Base-by-base conservation (phyloP, 2,113 vertebrate species). In the Pycnonotus jocosus region DNA sequence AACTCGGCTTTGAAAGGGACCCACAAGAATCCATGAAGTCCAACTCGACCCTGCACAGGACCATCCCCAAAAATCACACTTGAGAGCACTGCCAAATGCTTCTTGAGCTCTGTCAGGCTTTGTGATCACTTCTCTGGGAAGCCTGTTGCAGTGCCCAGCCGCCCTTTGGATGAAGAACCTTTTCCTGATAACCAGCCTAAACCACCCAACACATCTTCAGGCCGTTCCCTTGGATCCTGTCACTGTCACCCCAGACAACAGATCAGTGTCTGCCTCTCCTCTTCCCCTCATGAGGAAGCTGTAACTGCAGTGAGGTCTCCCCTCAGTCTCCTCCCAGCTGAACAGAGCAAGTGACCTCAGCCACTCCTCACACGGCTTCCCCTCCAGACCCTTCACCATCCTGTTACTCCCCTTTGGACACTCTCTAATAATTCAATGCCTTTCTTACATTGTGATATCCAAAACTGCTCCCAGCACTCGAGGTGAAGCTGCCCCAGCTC, bases 371-470 rank as follows among this genome's bases (percentile, higher is more conserved):
- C 2, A 20, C 2, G 3, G 54, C 15, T 50, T 81, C 4, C 3
- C 3, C 2, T 81, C 28, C 23, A 22, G 62, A 28, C 18, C 35
- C 23, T 50, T 58, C 54, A 42, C 30, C 24, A 30, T 6, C 24
- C 19, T 1, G 0, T 5, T 3, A n/a, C 19, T 17, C 1, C 11
- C 9, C 15, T 69, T 69, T 60, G 23, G 42, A 6, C 19, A 23
- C 9, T 56, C 7, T 48, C n/a, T n/a, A 48, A 14, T 48, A 48
- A 13, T 48, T 48, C 23, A 48, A 48, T 48, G 47, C 23, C 12
- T 48, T 48, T 24, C 23, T 48, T 48, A 48, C 47, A 14, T 7
- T 25, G 47, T 48, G 47, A 24, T 24, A 48, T 24, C 47, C 47
- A 48, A 48, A 23, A 23, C 45, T 48, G 47, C 23, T 24, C 47